These are phyloP conservation scores for Dasyurus viverrinus DNA, from an alignment of 2,113 vertebrate genomes.

Conservation along the genomic window DNA sequence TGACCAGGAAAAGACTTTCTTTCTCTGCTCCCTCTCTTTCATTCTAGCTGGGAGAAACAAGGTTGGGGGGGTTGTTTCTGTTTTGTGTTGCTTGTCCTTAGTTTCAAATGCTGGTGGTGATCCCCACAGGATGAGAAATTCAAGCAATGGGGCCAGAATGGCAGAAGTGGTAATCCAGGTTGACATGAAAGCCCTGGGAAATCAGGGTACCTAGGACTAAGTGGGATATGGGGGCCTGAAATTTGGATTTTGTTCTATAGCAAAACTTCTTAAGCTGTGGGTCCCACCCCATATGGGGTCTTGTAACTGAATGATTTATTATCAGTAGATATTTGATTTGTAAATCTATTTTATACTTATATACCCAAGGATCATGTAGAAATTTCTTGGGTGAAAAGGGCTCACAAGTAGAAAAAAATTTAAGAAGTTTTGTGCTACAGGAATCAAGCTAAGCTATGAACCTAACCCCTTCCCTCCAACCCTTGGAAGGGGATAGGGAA, in stretches of 20 bases:
- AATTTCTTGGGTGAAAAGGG: too few species aligned
- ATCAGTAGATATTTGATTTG: too few species aligned
- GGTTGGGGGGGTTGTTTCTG: background rate
- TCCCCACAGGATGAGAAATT: background rate
- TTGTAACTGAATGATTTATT: too few species aligned
- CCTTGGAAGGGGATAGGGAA: background rate
- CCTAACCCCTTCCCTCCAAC: background rate
- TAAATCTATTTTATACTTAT: too few species aligned
- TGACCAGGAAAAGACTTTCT: background rate
- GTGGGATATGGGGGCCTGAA: background rate
- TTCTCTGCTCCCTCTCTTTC: background rate
- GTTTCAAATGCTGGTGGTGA: too few species aligned
- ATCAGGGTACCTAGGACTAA: background rate
- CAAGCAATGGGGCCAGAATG: background rate
- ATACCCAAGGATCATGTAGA: too few species aligned
- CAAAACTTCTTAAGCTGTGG: too few species aligned
- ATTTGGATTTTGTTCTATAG: background rate
- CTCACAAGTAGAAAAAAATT: too few species aligned
- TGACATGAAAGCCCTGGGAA: background rate
- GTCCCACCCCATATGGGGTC: too few species aligned
- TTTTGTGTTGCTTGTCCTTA: too few species aligned
- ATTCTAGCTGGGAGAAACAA: background rate
- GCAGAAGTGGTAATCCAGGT: accelerated
- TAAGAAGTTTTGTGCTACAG: background rate
- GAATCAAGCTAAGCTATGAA: background rate